Base-by-base conservation (phyloP, 2,888 invertebrate genomes). In the Notocelia uddmanniana region DNA sequence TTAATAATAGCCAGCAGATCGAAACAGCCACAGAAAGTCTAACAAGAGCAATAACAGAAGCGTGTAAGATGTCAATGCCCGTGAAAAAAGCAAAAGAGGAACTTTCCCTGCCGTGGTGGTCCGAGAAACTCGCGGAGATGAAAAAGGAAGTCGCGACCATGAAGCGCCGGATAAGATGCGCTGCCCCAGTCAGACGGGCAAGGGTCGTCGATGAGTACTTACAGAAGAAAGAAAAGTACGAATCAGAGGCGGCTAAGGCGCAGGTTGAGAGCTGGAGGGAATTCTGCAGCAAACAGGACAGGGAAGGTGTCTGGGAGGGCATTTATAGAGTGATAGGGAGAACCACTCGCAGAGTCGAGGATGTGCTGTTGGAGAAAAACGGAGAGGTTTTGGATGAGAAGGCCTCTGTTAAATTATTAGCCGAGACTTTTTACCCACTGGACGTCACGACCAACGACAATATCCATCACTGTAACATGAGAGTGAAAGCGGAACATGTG, bases 341-440 rank as follows among this genome's bases (percentile, higher is more conserved):
- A 10, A 37, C 37, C 1, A 2, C 3, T 1, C n/a, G 6, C 2
- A 34, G 58, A 11, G 2, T 3, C 0, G 58, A 58, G 5, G 58
- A 58, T 11, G 0, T 58, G 2, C 34, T 37, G 0, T 18, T 58
- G 10, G 2, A 1, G 1, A 37, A 18, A 11, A 11, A 37, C 0
- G 58, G 58, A 0, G 10, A 0, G n/a, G 2, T 13, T 6, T 1
- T 37, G 18, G 19, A 11, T 0, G 10, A 2, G 3, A 6, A 2
- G 11, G 58, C 19, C 10, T 58, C 58, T 2, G 72, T 57, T 2
- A 2, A 41, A n/a, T 13, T 54, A 26, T 19, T 70, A 23, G 70
- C 70, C 3, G 59, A 23, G 15, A 52, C 58, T 3, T 70, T 70
- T 23, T 72, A 72, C 54, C 71, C 71, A 15, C 50, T 55, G 26